Conservation (phyloP, 2,797 vertebrate species). For the Hoplostethus atlanticus region DNA sequence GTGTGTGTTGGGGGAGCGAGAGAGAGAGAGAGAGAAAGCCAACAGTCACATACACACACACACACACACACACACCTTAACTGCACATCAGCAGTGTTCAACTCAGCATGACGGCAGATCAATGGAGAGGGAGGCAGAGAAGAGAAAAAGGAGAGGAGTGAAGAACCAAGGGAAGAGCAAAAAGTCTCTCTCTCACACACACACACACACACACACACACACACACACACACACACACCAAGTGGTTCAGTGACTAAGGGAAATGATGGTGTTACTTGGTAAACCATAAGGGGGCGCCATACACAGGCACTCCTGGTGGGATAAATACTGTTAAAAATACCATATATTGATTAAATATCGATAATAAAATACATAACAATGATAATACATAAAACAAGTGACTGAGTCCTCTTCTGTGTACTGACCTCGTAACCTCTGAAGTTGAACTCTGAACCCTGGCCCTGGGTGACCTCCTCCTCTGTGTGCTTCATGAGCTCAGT, state of each 20-base stretch:
- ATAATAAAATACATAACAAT: too few species aligned
- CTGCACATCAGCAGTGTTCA: constrained; percentile 30
- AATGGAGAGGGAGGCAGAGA: constrained; percentile 30
- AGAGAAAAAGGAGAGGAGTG: constrained; percentile 20
- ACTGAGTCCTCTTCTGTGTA: neutral
- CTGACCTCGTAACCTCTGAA: constrained; percentile 82
- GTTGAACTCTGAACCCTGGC: constrained; percentile 62
- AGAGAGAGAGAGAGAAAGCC: neutral
- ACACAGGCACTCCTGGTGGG: neutral
- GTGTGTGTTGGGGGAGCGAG: neutral
- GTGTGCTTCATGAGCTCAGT: constrained; percentile 80
- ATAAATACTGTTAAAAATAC: too few species aligned
- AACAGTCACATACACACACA: neutral
- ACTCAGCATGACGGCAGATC: constrained; percentile 52
- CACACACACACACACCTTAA: constrained; percentile 7
- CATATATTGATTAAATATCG: too few species aligned
- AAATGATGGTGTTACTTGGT: neutral
- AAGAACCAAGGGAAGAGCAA: neutral
- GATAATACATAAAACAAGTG: too few species aligned
- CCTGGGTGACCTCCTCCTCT: constrained; percentile 58
- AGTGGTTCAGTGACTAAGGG: constrained; percentile 10
- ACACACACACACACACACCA: constrained; percentile 11
- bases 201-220: neutral
- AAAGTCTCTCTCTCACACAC: neutral
- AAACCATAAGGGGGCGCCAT: constrained; percentile 16